Evolutionary conservation across 2,888 invertebrate species (phyloP).

Genomic region (Plutella xylostella): DNA sequence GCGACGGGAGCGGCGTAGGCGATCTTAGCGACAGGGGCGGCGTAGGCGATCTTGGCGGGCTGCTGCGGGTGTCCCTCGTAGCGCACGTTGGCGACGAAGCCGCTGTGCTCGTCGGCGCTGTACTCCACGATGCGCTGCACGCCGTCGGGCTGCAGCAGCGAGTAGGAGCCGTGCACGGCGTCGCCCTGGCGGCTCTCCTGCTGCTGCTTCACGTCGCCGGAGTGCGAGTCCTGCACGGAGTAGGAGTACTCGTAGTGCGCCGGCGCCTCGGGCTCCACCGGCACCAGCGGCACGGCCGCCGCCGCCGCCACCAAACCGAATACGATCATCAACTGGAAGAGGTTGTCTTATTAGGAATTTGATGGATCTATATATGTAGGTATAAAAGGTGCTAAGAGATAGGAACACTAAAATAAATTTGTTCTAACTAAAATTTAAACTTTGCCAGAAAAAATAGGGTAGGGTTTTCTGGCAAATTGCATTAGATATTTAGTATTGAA

Average conservation of each 20-base stretch:
- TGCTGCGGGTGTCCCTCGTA: conserved; percentile 26
- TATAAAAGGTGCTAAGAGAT: not conserved
- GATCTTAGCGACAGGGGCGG: conserved; percentile 24
- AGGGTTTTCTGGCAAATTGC: not conserved
- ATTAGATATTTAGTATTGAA: too few relatives aligned
- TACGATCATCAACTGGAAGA: conserved; percentile 34
- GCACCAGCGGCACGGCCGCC: conserved; percentile 26
- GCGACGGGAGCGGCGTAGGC: conserved; percentile 22
- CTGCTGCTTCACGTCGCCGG: conserved; percentile 59
- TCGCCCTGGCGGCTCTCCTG: conserved; percentile 54
- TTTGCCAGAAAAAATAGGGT: not conserved
- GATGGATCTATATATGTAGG: too few relatives aligned
- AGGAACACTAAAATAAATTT: too few relatives aligned
- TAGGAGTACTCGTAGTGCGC: conserved; percentile 27
- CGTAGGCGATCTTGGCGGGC: conserved; percentile 26
- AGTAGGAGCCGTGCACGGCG: conserved; percentile 55
- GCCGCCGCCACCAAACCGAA: conserved; percentile 37
- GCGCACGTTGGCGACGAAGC: conserved; percentile 30
- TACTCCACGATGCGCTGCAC: conserved; percentile 56
- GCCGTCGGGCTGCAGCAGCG: conserved; percentile 60
- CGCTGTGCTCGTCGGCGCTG: conserved; percentile 32
- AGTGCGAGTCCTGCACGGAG: conserved; percentile 53
- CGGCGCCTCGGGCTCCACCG: conserved; percentile 21
- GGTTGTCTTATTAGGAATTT: not conserved
- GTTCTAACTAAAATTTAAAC: too few relatives aligned